Evolutionary conservation across 2,797 vertebrate species (phyloP), one percentile per base, ranked within the genome.

Genomic region (Karalla daura): DNA sequence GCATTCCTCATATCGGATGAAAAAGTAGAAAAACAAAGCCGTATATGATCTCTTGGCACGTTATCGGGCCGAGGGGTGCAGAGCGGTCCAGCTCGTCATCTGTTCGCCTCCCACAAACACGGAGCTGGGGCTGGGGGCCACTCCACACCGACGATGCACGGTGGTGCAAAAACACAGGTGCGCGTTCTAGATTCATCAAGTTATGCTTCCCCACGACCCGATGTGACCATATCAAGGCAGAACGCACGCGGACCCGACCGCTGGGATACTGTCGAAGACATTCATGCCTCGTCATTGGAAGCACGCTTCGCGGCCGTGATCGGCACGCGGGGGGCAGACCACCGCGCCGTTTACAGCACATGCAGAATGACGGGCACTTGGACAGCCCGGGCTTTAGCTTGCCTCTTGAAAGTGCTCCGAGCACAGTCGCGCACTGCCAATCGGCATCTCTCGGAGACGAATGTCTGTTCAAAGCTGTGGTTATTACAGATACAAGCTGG

Each of bases 201-300:
- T 59, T 30, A 43, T 3, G 20, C 39, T 49, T 74, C 56, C 14
- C 59, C 46, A 65, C 32, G 25, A 53, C 39, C 35, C 63, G 82
- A 86, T 86, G 83, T 72, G 78, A 74, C n/a, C 40, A 54, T 17
- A 71, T 55, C 80, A 80, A 72, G 0, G 1, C 50, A 43, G 72
- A 33, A 65, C 35, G 82, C 86, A 85, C 86, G 86, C 58, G 72
- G 81, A 87, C 79, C 70, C 79, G 83, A 83, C 86, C 67, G 83
- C 43, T 30, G 35, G 33, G 7, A 20, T 27, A 32, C 10, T 25
- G 5, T 27, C 47, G 9, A 20, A 49, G 37, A 55, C 20, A 69
- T n/a, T n/a, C n/a, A n/a, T n/a, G n/a, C n/a, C n/a, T n/a, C n/a
- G n/a, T n/a, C n/a, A n/a, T n/a, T n/a, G n/a, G n/a, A n/a, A n/a